Conservation (phyloP, 2,797 vertebrate genomes). For the Spinus olivaceus region DNA sequence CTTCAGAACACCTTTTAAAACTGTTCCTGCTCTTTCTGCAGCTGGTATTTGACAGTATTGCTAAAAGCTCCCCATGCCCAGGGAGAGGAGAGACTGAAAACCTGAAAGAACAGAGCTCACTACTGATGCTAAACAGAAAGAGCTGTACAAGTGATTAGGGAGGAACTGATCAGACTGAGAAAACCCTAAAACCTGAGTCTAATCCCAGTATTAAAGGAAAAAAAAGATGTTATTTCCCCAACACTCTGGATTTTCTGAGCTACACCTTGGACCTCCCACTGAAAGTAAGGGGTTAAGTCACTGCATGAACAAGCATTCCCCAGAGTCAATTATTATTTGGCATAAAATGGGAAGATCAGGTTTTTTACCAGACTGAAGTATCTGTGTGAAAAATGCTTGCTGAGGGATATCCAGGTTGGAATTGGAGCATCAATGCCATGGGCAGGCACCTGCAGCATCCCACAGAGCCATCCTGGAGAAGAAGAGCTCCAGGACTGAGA, state of each 20-base stretch:
- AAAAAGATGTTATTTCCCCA: background rate
- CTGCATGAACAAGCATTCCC: background rate
- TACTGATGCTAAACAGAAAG: background rate
- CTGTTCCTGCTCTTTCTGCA: background rate
- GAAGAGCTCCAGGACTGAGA: background rate
- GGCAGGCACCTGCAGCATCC: background rate
- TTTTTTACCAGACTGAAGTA: background rate
- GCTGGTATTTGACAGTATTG: background rate
- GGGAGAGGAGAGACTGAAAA: background rate
- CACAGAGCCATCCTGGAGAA: background rate
- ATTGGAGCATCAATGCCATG: background rate
- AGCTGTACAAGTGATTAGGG: background rate
- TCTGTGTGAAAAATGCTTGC: background rate
- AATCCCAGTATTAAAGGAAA: background rate
- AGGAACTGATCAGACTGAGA: background rate
- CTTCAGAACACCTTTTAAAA: background rate
- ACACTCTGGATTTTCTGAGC: background rate
- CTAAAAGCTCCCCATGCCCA: background rate
- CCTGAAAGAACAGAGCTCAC: background rate
- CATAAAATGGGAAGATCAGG: background rate
- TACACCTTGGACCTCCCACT: background rate
- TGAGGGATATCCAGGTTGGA: background rate
- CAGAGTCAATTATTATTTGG: background rate
- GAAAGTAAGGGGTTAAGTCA: background rate
- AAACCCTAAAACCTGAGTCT: background rate